Conservation (phyloP, 2,888 invertebrate species). For the Pristionchus fissidentatus region DNA sequence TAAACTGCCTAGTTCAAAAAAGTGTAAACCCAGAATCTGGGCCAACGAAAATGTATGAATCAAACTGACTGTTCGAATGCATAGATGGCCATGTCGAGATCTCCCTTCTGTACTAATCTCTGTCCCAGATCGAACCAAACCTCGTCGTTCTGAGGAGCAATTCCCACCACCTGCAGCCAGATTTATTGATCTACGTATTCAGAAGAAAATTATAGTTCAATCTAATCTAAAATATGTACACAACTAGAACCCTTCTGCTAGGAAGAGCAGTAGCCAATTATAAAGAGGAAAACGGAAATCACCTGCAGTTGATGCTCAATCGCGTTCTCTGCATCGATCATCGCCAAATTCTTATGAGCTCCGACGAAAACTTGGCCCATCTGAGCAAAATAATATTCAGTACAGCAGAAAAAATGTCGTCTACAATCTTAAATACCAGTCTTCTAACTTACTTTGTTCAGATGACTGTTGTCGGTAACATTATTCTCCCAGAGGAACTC, state of each 20-base stretch:
- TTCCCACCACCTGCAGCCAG: slow-evolving; percentile 52
- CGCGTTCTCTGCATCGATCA: slow-evolving; percentile 49
- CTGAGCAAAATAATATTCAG: slow-evolving; percentile 35
- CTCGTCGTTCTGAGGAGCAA: slow-evolving; percentile 55
- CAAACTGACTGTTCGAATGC: slow-evolving; percentile 30
- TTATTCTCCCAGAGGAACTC: slow-evolving; percentile 32
- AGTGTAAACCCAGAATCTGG: no score
- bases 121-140: slow-evolving; percentile 58
- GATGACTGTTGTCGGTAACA: not conserved
- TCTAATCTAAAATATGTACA: not conserved
- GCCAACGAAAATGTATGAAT: not conserved
- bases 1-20: no score
- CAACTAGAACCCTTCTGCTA: not conserved
- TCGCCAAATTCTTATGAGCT: slow-evolving; percentile 59
- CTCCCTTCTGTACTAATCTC: slow-evolving; percentile 55
- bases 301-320: slow-evolving; percentile 59
- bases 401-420: not conserved
- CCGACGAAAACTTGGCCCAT: slow-evolving; percentile 59
- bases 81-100: slow-evolving; percentile 42
- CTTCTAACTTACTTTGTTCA: not conserved
- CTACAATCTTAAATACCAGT: not conserved
- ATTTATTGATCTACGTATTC: not conserved
- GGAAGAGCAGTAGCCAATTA: not conserved
- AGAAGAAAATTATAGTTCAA: not conserved
- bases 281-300: not conserved